Conservation (phyloP, 1,140 invertebrate genomes). For the Zaprionus ornatus region DNA sequence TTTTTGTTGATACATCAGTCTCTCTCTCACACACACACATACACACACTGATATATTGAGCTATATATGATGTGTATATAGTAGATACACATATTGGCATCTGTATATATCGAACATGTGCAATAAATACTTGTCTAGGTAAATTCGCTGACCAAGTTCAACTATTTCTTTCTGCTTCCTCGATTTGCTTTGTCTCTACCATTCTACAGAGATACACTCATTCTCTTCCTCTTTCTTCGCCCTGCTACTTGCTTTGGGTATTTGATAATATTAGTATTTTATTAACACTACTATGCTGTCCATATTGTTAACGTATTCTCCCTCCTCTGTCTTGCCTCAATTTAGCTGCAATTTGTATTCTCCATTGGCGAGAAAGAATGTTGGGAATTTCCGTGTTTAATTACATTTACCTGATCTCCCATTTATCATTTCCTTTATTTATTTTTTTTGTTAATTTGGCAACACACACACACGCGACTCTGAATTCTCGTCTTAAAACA, state of each 20-base stretch:
- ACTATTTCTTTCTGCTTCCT: not conserved
- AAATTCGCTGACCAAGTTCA: conserved; percentile 46
- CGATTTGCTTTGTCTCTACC: too few relatives aligned
- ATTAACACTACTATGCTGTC: not conserved
- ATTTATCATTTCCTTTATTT: not conserved
- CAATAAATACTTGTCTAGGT: not conserved
- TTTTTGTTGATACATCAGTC: conserved; percentile 27
- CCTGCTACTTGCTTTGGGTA: not conserved
- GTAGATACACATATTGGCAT: not conserved
- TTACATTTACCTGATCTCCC: not conserved
- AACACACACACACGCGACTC: not conserved
- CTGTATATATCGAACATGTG: conserved; percentile 1
- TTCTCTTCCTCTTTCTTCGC: not conserved
- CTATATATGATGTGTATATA: not conserved
- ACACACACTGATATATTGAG: too few relatives aligned
- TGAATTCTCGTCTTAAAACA: not conserved
- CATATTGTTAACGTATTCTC: not conserved
- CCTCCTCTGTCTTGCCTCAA: not conserved
- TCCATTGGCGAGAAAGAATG: not conserved
- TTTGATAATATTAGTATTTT: not conserved
- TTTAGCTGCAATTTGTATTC: conserved; percentile 1
- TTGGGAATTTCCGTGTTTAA: conserved; percentile 4
- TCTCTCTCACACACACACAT: too few relatives aligned
- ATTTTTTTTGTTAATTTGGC: not conserved
- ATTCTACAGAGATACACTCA: too few relatives aligned